Conservation (phyloP, 2,888 invertebrate genomes). For the Dasysyrphus albostriatus region DNA sequence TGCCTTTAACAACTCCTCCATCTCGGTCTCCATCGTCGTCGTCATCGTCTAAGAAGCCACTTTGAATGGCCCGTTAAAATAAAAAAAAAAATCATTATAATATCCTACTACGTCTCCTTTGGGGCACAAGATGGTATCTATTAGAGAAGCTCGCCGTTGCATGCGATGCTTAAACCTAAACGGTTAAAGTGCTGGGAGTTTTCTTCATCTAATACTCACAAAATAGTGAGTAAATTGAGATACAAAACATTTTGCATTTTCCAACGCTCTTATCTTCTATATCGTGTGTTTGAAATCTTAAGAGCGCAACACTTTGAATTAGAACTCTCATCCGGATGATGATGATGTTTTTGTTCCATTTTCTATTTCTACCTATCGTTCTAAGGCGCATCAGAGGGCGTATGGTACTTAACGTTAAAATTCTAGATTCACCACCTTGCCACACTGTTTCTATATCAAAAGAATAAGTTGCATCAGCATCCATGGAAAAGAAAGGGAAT, state of each 20-base stretch:
- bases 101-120: conserved; percentile 47
- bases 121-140: conserved; percentile 53
- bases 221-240: conserved; percentile 74
- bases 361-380: conserved; percentile 18
- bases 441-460: not conserved
- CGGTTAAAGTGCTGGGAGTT: conserved; percentile 68
- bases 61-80: conserved; percentile 54
- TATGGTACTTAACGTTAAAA: conserved; percentile 45
- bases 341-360: conserved; percentile 30
- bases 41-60: conserved; percentile 54
- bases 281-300: conserved; percentile 62
- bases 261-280: conserved; percentile 52
- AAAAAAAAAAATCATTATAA: conserved; percentile 3
- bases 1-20: not conserved
- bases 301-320: conserved; percentile 64
- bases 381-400: conserved; percentile 38
- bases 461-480: not conserved
- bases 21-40: not conserved
- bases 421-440: conserved; percentile 2
- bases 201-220: conserved; percentile 64
- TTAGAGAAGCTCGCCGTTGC: conserved; percentile 49
- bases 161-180: conserved; percentile 44
- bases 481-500: conserved; percentile 13
- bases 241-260: conserved; percentile 73
- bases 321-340: conserved; percentile 44